phyloP scores from a whole-genome alignment of 2,888 invertebrate species.

The Portevinia maculata region DNA sequence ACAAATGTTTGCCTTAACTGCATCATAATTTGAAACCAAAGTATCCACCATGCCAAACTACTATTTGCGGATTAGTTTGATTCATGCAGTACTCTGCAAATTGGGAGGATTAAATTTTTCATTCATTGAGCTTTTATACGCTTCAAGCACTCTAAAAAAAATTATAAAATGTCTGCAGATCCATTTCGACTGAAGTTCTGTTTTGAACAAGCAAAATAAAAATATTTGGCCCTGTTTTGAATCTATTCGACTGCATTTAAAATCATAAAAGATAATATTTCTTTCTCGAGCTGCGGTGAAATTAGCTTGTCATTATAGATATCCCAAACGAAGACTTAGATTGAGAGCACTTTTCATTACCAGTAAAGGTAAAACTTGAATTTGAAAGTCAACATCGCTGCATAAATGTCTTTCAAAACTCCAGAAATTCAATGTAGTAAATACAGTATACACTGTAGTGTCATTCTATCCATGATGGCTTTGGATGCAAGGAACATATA shows the following conservation, averaged over 20 bases:
- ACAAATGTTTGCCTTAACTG: neutral
- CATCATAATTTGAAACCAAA: slow-evolving; percentile 13
- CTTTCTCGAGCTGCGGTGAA: neutral
- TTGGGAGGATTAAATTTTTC: slow-evolving; percentile 15
- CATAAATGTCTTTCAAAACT: neutral
- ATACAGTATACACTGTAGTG: too few species aligned
- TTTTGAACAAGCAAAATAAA: neutral
- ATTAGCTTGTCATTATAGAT: too few species aligned
- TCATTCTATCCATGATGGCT: too few species aligned
- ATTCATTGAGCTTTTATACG: slow-evolving; percentile 9
- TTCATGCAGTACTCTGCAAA: slow-evolving; percentile 11
- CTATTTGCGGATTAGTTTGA: slow-evolving; percentile 12
- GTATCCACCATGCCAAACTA: neutral
- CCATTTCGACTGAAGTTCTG: neutral
- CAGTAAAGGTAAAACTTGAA: neutral
- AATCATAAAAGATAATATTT: neutral
- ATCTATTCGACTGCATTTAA: neutral
- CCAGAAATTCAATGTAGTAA: too few species aligned
- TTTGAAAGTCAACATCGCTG: neutral
- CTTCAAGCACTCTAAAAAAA: slow-evolving; percentile 5
- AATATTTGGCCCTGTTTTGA: neutral
- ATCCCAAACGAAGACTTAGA: neutral
- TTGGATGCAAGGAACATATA: too few species aligned
- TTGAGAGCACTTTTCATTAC: neutral
- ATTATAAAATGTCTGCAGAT: slow-evolving; percentile 10